A percentile compares a stretch with the other conserved stretches of the same genome.
Conservation (phyloP, 2,797 vertebrate genomes). For the Pipistrellus pygmaeus region DNA sequence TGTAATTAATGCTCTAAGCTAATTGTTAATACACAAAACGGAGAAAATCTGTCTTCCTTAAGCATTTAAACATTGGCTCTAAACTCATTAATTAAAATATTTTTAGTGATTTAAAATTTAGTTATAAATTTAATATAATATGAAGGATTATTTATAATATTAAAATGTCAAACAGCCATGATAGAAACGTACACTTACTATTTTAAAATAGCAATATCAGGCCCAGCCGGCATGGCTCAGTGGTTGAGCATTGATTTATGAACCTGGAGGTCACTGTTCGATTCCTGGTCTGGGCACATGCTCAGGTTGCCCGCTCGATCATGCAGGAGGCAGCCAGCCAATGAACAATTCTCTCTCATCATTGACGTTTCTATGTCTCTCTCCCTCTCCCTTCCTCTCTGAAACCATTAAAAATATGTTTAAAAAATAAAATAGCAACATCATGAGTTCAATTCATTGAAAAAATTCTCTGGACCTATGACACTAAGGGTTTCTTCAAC, state of each 20-base stretch:
- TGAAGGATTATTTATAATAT: slow-evolving; percentile 57
- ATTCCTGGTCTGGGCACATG: no score
- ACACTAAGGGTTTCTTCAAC: slow-evolving; percentile 85
- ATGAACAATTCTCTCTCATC: no score
- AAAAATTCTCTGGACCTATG: background rate
- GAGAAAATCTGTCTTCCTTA: slow-evolving; percentile 10
- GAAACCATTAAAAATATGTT: no score
- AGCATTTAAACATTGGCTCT: slow-evolving; percentile 38
- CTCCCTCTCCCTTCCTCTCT: no score
- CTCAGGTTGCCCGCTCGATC: no score
- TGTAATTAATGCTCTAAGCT: slow-evolving; percentile 2
- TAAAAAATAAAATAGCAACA: slow-evolving; percentile 38
- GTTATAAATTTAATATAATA: slow-evolving; percentile 51
- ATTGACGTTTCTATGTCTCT: no score
- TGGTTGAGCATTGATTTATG: no score
- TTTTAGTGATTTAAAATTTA: slow-evolving; percentile 41
- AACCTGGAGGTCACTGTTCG: no score
- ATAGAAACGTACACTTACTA: slow-evolving; percentile 30
- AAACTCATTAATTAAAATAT: slow-evolving; percentile 57
- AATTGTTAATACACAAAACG: slow-evolving; percentile 21
- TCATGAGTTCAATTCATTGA: slow-evolving; percentile 3
- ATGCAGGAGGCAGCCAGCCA: no score
- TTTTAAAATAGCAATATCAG: slow-evolving; percentile 48
- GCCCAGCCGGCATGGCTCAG: no score
- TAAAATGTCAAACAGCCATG: slow-evolving; percentile 47